Conservation (phyloP, 2,113 vertebrate species). For the Trochalopteron elliotii region DNA sequence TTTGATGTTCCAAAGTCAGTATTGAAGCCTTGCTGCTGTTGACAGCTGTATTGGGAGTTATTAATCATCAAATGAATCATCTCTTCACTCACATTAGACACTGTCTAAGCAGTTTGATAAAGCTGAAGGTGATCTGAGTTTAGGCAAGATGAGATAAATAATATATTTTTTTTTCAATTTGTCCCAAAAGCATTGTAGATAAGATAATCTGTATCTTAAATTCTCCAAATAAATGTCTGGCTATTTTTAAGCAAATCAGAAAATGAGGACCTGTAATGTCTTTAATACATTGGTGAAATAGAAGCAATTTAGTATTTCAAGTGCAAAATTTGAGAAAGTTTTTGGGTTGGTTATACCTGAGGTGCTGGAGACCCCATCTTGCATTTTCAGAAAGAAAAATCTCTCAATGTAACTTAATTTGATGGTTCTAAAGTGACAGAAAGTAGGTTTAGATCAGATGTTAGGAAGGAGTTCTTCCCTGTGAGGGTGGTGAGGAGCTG, state of each 20-base stretch:
- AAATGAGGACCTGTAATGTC: background rate
- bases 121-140: background rate
- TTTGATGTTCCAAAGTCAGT: background rate
- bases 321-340: background rate
- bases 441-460: background rate
- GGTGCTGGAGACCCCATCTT: background rate
- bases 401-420: background rate
- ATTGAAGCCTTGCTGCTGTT: background rate
- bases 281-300: background rate
- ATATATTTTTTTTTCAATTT: background rate
- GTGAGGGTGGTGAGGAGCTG: background rate
- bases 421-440: background rate
- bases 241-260: background rate
- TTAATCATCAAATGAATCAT: slow-evolving; percentile 34
- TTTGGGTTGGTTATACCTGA: background rate
- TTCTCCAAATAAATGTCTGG: background rate
- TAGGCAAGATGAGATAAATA: background rate
- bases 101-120: background rate
- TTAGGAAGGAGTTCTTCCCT: background rate
- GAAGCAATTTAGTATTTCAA: background rate
- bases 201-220: background rate
- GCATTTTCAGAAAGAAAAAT: background rate
- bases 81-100: background rate
- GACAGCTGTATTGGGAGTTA: background rate
- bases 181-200: background rate